Evolutionary conservation across 2,113 vertebrate genomes (phyloP).

Genomic region (Paralichthys olivaceus): DNA sequence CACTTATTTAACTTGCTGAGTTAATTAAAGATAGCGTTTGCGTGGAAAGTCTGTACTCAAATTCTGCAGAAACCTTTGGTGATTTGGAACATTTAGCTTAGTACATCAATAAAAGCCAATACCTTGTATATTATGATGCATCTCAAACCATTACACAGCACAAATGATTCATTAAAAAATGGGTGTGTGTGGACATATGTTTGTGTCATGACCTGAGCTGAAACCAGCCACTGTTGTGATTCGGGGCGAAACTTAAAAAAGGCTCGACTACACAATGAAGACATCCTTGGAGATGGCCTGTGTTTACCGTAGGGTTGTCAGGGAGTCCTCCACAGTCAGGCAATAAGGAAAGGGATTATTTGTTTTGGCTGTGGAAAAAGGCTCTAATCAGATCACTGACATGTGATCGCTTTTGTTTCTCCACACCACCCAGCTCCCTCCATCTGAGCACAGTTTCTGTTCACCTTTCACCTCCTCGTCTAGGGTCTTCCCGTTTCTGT

Average conservation of each 20-base stretch:
- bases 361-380: constrained; percentile 78
- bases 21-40: constrained; percentile 7
- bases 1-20: constrained; percentile 17
- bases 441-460: constrained; percentile 51
- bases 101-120: not conserved
- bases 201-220: constrained; percentile 45
- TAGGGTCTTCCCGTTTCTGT: constrained; percentile 32
- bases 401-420: constrained; percentile 62
- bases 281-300: constrained; percentile 82
- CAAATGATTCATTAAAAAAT: constrained; percentile 5
- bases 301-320: constrained; percentile 84
- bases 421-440: constrained; percentile 55
- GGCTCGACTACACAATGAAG: constrained; percentile 77
- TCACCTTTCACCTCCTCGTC: constrained; percentile 64
- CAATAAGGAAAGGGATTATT: constrained; percentile 82
- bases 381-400: constrained; percentile 80
- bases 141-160: constrained; percentile 10
- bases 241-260: constrained; percentile 57
- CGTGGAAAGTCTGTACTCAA: not conserved
- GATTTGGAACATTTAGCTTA: constrained; percentile 13
- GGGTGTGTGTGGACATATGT: constrained; percentile 20
- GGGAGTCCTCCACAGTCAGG: constrained; percentile 67
- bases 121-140: constrained; percentile 8
- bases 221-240: constrained; percentile 50
- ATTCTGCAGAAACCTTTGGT: not conserved